Evolutionary conservation across 2,797 vertebrate species (phyloP).

Genomic region (Karalla daura): DNA sequence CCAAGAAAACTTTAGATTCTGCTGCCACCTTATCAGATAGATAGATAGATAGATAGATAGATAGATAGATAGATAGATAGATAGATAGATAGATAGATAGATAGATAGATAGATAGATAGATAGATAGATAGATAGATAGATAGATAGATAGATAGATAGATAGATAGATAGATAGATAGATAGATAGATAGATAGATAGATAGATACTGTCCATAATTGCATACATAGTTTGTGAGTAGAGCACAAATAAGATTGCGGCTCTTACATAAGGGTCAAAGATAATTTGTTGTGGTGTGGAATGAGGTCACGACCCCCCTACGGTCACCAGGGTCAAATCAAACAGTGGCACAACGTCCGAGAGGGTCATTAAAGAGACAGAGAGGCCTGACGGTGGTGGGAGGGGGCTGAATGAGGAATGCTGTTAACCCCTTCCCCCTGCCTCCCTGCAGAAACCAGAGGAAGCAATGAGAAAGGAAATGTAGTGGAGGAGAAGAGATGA

Average conservation of each 20-base stretch:
- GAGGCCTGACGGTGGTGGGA: constrained; percentile 53
- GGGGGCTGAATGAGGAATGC: constrained; percentile 48
- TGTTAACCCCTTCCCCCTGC: constrained; percentile 79
- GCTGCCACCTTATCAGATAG: too few species aligned
- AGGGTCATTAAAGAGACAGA: constrained; percentile 76
- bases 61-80: too few species aligned
- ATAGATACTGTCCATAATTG: constrained; percentile 19
- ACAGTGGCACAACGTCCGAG: constrained; percentile 61
- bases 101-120: constrained; percentile 24
- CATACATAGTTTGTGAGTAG: constrained; percentile 29
- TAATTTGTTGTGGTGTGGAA: constrained; percentile 79
- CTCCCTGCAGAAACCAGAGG: constrained; percentile 57
- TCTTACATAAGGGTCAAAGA: constrained; percentile 67
- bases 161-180: constrained; percentile 5
- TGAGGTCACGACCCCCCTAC: constrained; percentile 71
- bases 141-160: constrained; percentile 28
- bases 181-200: not conserved
- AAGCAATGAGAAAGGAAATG: constrained; percentile 68
- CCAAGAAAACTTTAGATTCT: too few species aligned
- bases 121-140: constrained; percentile 37
- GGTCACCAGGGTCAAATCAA: constrained; percentile 79
- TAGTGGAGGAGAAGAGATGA: constrained; percentile 74
- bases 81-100: not conserved
- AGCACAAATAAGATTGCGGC: constrained; percentile 38
- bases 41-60: too few species aligned